Evolutionary conservation across 1,140 invertebrate species (phyloP).

Genomic region (Elysia chlorotica): DNA sequence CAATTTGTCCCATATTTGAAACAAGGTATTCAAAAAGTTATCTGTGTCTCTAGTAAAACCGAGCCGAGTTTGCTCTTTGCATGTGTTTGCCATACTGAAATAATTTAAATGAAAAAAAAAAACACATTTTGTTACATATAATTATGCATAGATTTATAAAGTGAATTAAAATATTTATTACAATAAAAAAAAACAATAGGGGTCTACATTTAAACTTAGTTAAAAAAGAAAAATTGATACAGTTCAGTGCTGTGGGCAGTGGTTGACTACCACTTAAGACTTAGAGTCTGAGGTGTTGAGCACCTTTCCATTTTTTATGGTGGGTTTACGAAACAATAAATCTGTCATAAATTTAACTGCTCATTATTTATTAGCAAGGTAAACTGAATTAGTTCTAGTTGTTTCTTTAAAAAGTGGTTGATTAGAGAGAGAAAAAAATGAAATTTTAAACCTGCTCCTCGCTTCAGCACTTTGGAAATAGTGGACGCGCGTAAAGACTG

Average conservation of each 20-base stretch:
- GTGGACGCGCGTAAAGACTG: too few relatives aligned
- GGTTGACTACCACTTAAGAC: not conserved
- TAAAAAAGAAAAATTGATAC: too few relatives aligned
- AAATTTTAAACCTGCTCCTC: too few relatives aligned
- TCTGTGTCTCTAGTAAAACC: slow-evolving; percentile 12
- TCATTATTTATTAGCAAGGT: too few relatives aligned
- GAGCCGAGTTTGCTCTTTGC: slow-evolving; percentile 5
- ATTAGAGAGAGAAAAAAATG: too few relatives aligned
- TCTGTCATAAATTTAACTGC: too few relatives aligned
- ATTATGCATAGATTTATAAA: not conserved
- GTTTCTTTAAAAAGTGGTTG: too few relatives aligned
- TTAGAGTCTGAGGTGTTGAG: too few relatives aligned
- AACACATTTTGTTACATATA: not conserved
- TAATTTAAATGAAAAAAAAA: not conserved
- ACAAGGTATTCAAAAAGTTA: not conserved
- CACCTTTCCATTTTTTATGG: too few relatives aligned
- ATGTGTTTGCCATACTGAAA: not conserved
- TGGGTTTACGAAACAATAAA: too few relatives aligned
- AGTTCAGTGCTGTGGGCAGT: not conserved
- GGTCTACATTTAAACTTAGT: not conserved
- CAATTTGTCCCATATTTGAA: slow-evolving; percentile 16
- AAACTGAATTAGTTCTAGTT: too few relatives aligned
- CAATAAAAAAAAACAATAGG: not conserved
- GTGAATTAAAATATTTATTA: not conserved
- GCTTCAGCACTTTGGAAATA: too few relatives aligned